Base-by-base conservation (phyloP, 2,797 vertebrate genomes). In the Clamator glandarius region DNA sequence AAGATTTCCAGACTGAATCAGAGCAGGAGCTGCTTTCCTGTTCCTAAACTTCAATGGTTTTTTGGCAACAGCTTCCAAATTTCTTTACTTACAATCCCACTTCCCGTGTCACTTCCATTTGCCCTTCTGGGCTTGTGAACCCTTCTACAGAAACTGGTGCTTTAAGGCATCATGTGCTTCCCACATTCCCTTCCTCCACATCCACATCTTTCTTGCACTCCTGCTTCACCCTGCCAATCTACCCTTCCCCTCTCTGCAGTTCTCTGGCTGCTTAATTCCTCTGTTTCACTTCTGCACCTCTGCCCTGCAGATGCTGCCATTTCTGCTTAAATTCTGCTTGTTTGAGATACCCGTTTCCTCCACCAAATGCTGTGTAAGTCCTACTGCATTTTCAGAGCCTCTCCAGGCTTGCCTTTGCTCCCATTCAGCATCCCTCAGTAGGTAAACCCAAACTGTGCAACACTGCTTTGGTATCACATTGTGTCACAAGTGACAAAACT, bases 161-260 rank as follows among this genome's bases (percentile, higher is more conserved):
- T 93, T 96, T 90, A 84, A 41, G 70, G 69, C 77, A 69, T 88
- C 92, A 84, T 91, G 69, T 93, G 94, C 46, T 94, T 46, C 59
- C 79, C 89, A 93, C 24, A 84, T 94, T 93, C 82, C 7, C 54
- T 88, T 83, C 58, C 52, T 79, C 66, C 0, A 0, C 33, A 77
- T 57, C 46, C 68, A 57, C 72, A 62, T 59, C 55, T 88, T 94
- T 31, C 24, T n/a, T 62, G 46, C 51, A 36, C 28, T 90, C 66
- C 46, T 69, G 35, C 46, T 58, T 88, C 8, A 0, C 15, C 28
- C n/a, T 50, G n/a, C 44, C 2, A 10, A 39, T 75, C 55, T 9
- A 7, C 24, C 18, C 35, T 41, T 92, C 48, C 18, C 15, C 20
- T 84, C 77, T 75, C n/a, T 1, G 1, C 26, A 72, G 69, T 16